These are phyloP conservation scores for Mythimna impura DNA, from an alignment of 2,888 invertebrate species.

Conservation along the genomic window DNA sequence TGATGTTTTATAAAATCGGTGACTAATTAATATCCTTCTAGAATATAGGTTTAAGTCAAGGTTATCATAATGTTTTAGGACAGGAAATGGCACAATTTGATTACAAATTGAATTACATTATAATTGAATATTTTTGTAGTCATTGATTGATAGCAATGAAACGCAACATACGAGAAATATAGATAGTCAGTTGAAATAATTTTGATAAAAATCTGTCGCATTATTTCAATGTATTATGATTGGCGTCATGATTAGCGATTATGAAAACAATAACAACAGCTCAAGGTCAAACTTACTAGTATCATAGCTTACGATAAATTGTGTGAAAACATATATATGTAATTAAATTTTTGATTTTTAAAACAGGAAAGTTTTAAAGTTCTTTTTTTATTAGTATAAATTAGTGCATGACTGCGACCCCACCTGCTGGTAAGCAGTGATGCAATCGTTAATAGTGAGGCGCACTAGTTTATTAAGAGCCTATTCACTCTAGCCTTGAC, in stretches of 20 bases:
- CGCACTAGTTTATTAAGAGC: too few species aligned
- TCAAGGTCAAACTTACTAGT: conserved; percentile 4
- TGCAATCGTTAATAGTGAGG: too few species aligned
- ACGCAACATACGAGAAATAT: conserved; percentile 1
- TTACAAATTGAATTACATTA: conserved; percentile 10
- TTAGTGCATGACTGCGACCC: too few species aligned
- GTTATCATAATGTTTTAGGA: conserved; percentile 22
- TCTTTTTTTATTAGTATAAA: too few species aligned
- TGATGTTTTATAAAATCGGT: background rate
- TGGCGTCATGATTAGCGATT: background rate
- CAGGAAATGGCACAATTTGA: conserved; percentile 18
- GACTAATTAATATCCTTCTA: conserved; percentile 11
- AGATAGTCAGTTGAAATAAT: background rate
- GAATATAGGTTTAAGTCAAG: conserved; percentile 26
- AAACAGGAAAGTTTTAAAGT: too few species aligned
- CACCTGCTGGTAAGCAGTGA: too few species aligned
- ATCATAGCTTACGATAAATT: background rate
- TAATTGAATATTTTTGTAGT: conserved; percentile 6
- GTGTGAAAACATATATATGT: too few species aligned
- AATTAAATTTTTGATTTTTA: background rate
- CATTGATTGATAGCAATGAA: conserved; percentile 11
- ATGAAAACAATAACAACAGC: conserved; percentile 11
- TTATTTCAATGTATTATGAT: conserved; percentile 1
- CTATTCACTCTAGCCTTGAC: too few species aligned
- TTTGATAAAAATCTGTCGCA: conserved; percentile 23